Base-by-base conservation (phyloP, 2,888 invertebrate species). In the Caenorhabditis angaria region DNA sequence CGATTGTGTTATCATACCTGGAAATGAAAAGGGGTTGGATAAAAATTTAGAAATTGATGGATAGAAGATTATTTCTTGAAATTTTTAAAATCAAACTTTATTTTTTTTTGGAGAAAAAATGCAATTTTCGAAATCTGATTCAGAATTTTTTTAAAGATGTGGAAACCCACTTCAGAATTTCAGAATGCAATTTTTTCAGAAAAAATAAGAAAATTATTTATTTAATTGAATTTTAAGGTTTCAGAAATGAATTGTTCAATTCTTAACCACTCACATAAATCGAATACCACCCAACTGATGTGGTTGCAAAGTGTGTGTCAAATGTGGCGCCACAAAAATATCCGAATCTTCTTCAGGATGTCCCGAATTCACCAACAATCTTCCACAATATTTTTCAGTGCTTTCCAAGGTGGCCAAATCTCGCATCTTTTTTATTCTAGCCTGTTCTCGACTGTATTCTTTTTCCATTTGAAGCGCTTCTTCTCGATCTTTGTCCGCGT, bases 1-100 rank as follows among this genome's bases (percentile, higher is more conserved):
- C 97, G 80, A 99, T 93, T 27, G 97, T 93, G 88, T 97, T 99
- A 89, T 97, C 97, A 88, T 94, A 99, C 62, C 83, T 83, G 29
- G 18, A 78, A 51, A 64, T n/a, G n/a, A n/a, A n/a, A n/a, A n/a
- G n/a, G n/a, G n/a, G n/a, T n/a, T n/a, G n/a, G n/a, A n/a, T n/a
- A n/a, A n/a, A n/a, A n/a, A n/a, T n/a, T n/a, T n/a, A n/a, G n/a
- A n/a, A n/a, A n/a, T n/a, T n/a, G n/a, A n/a, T n/a, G n/a, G n/a
- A n/a, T n/a, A n/a, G n/a, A n/a, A n/a, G n/a, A n/a, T n/a, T n/a
- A n/a, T n/a, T n/a, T n/a, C n/a, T n/a, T n/a, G n/a, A n/a, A n/a
- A n/a, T n/a, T n/a, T n/a, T n/a, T n/a, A n/a, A n/a, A n/a, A n/a
- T n/a, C n/a, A n/a, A n/a, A n/a, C n/a, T n/a, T n/a, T n/a, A n/a